Conservation (phyloP, 1,140 invertebrate genomes). For the Sitophilus oryzae region DNA sequence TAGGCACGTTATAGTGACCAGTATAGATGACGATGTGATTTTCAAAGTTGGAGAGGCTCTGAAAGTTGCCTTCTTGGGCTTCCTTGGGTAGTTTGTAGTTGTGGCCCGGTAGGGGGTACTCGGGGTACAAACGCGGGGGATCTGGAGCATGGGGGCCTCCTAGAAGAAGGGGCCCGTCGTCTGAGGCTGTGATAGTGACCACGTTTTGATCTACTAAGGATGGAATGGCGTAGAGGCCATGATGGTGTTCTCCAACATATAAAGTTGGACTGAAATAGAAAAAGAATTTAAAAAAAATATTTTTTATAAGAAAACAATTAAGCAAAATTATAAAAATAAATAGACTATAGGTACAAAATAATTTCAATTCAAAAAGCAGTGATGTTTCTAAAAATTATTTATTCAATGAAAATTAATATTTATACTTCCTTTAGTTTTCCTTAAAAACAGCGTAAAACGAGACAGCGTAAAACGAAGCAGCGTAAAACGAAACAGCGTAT, state of each 20-base stretch:
- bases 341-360: no score
- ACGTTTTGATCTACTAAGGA: slow-evolving; percentile 83
- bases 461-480: no score
- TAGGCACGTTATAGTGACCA: slow-evolving; percentile 78
- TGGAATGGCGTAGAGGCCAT: slow-evolving; percentile 85
- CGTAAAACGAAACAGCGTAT: no score
- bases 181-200: slow-evolving; percentile 61
- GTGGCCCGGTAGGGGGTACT: slow-evolving; percentile 42
- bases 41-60: slow-evolving; percentile 34
- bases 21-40: slow-evolving; percentile 45
- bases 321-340: no score
- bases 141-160: slow-evolving; percentile 56
- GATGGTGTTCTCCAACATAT: slow-evolving; percentile 85
- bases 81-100: slow-evolving; percentile 36
- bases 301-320: background rate
- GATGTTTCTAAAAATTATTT: no score
- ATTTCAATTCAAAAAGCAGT: no score
- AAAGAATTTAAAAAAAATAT: background rate
- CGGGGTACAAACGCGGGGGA: slow-evolving; percentile 40
- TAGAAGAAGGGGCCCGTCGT: slow-evolving; percentile 56
- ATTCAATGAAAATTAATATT: no score
- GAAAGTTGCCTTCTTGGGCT: slow-evolving; percentile 37
- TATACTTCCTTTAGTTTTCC: no score
- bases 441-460: no score
- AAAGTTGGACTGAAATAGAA: slow-evolving; percentile 70